A percentile compares a stretch with the other conserved stretches of the same genome.
phyloP scores from a whole-genome alignment of 2,797 vertebrate species.

The Argyrosomus regius region DNA sequence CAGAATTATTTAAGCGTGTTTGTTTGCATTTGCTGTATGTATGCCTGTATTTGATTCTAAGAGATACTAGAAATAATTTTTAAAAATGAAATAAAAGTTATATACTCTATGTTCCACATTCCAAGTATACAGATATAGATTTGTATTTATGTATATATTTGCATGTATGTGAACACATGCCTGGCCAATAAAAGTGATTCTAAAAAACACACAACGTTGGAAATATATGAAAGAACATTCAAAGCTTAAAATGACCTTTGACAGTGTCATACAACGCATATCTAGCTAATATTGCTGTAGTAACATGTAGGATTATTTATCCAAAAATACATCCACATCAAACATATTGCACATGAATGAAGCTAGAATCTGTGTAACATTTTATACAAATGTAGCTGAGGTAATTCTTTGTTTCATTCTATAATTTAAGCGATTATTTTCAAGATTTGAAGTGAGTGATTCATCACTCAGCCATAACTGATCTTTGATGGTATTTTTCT shows the following conservation, averaged over 20 bases:
- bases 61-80: too few relatives aligned
- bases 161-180: too few relatives aligned
- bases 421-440: background rate
- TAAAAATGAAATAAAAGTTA: too few relatives aligned
- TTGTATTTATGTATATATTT: too few relatives aligned
- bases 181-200: too few relatives aligned
- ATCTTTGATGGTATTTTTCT: slow-evolving; percentile 55
- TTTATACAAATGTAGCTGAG: background rate
- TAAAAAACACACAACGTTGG: background rate
- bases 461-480: background rate
- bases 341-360: background rate
- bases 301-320: background rate
- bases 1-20: background rate
- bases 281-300: background rate
- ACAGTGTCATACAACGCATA: background rate
- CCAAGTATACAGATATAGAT: too few relatives aligned
- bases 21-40: too few relatives aligned
- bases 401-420: background rate
- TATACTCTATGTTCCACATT: too few relatives aligned
- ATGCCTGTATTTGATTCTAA: too few relatives aligned
- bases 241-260: background rate
- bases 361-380: background rate
- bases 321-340: background rate
- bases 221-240: background rate
- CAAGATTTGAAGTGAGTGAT: background rate